Base-by-base conservation (phyloP, 2,888 invertebrate genomes). In the Cactoblastis cactorum region DNA sequence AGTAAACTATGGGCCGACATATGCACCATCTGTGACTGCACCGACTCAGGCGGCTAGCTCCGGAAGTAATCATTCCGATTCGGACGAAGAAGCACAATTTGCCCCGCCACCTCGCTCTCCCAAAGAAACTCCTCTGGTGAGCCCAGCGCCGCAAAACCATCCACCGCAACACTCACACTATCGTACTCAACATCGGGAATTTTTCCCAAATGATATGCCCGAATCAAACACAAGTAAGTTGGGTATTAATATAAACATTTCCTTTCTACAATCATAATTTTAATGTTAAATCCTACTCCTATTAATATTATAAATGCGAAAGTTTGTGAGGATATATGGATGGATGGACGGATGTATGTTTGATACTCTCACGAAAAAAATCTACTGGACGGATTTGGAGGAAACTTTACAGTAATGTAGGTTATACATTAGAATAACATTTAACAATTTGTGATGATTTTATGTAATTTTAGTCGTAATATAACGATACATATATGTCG, bases 191-290 rank as follows among this genome's bases (percentile, higher is more conserved):
- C 87, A 87, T 58, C 75, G 88, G 67, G 96, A 95, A 80, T 95
- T 96, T 77, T 95, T 95, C 73, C 95, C 95, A 0, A 93, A 86
- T 65, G 95, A 95, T 67, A 93, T 94, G 78, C 93, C 95, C 11
- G 96, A 96, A 86, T 95, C 96, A 11, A 96, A 96, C 74, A 96
- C 96, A 83, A 96, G 96, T 96, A 87, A 93, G 95, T 93, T 55
- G n/a, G n/a, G n/a, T n/a, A n/a, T 38, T 18, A 2, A n/a, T n/a
- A n/a, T n/a, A 18, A 3, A 28, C 18, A n/a, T 38, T 11, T 1
- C 11, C 1, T 19, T n/a, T n/a, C n/a, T n/a, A 18, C 28, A 9
- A 4, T 9, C 3, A 28, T 28, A 6, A 28, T 4, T 28, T 28
- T 4, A 9, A 28, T 28, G 28, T 28, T 6, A 6, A 28, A n/a